These are phyloP conservation scores for Zosterops borbonicus DNA, from an alignment of 2,113 vertebrate species.

Conservation along the genomic window DNA sequence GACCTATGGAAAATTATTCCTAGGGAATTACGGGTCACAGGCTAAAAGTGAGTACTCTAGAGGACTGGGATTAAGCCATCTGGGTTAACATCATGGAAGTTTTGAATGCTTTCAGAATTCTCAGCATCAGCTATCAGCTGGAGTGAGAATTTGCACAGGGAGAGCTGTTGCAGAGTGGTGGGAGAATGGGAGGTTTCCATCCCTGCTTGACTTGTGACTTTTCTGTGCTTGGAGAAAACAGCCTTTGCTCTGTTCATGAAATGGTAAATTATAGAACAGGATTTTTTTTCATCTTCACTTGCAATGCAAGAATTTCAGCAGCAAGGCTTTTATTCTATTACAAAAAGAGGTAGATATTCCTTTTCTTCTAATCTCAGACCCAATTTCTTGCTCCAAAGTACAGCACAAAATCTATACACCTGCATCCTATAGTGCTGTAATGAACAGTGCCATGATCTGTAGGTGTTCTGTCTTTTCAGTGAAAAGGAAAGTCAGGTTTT, in stretches of 20 bases:
- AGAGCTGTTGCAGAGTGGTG: neutral
- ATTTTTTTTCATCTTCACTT: neutral
- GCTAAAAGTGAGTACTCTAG: neutral
- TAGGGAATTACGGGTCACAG: neutral
- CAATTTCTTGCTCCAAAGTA: neutral
- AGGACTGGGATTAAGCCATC: neutral
- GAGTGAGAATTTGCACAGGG: neutral
- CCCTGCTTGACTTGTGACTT: neutral
- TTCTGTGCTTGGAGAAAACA: neutral
- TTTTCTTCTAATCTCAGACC: neutral
- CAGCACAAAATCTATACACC: neutral
- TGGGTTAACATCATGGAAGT: neutral
- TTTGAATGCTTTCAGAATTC: neutral
- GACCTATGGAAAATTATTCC: neutral
- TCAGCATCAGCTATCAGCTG: neutral
- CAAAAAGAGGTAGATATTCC: neutral
- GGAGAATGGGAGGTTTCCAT: neutral
- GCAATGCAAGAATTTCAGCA: neutral
- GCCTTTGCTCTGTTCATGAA: neutral
- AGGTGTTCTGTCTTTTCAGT: neutral
- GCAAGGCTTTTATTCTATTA: neutral
- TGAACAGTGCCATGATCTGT: neutral
- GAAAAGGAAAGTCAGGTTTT: neutral
- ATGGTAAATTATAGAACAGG: neutral
- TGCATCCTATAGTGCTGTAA: neutral